These are phyloP conservation scores for Paramormyrops kingsleyae DNA, from an alignment of 2,113 vertebrate species.

Conservation along the genomic window DNA sequence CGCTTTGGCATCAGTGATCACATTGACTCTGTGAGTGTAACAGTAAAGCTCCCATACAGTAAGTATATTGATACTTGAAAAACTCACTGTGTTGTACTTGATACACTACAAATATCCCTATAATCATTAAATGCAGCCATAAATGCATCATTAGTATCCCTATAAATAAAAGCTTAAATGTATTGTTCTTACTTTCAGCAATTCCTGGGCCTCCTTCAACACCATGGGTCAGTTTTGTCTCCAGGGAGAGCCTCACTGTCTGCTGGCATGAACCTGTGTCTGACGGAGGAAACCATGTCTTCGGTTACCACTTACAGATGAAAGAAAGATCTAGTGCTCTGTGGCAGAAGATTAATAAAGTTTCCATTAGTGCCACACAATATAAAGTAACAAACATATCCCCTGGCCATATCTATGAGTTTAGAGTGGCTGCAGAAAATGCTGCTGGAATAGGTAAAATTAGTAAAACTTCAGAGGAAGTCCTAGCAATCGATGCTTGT, in stretches of 20 bases:
- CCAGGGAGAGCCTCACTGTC: conserved; percentile 81
- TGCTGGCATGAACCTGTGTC: conserved; percentile 92
- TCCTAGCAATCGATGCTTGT: conserved; percentile 94
- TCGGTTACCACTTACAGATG: conserved; percentile 93
- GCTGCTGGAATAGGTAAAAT: conserved; percentile 89
- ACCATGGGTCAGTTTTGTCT: conserved; percentile 80
- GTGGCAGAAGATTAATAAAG: conserved; percentile 94
- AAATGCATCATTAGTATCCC: not conserved
- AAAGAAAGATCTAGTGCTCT: conserved; percentile 95
- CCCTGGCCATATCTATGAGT: conserved; percentile 91
- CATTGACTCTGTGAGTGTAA: conserved; percentile 76
- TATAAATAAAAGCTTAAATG: not conserved
- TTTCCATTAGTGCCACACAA: conserved; percentile 81
- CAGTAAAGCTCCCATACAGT: conserved; percentile 93
- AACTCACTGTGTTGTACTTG: not conserved
- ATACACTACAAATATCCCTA: not conserved
- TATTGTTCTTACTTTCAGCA: conserved; percentile 55
- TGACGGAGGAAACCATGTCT: conserved; percentile 81
- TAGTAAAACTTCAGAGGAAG: conserved; percentile 89
- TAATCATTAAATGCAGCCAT: conserved; percentile 7
- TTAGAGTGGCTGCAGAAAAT: conserved; percentile 91
- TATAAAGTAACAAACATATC: conserved; percentile 84
- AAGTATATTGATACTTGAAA: conserved; percentile 16
- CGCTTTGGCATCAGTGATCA: conserved; percentile 89
- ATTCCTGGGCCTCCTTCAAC: conserved; percentile 92